Percentiles rank a stretch among this genome's conserved stretches.
These are phyloP conservation scores for Limanda limanda DNA, from an alignment of 2,113 vertebrate species.

Conservation along the genomic window DNA sequence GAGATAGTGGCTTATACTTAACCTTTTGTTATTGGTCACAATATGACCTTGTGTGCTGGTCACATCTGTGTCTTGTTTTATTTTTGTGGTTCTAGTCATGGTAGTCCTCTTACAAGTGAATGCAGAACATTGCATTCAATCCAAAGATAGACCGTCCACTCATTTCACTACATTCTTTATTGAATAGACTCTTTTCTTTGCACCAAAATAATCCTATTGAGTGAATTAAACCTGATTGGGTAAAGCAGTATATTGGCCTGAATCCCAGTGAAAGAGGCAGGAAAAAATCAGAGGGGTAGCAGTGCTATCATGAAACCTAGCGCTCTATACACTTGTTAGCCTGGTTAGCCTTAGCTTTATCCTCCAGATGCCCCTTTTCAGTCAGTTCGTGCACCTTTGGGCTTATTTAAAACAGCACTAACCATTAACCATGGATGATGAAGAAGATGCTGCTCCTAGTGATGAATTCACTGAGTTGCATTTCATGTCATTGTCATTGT, in stretches of 20 bases:
- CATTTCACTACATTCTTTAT: conserved; percentile 15
- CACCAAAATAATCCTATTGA: conserved; percentile 22
- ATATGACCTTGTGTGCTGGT: conserved; percentile 21
- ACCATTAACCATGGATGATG: not conserved
- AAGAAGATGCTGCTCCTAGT: not conserved
- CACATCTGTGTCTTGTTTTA: conserved; percentile 17
- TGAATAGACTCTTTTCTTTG: not conserved
- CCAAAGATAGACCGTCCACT: not conserved
- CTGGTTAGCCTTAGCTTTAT: no score
- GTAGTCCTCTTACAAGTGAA: not conserved
- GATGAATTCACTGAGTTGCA: not conserved
- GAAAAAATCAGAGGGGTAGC: no score
- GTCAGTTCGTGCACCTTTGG: not conserved
- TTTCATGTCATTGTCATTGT: not conserved
- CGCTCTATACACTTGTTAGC: no score
- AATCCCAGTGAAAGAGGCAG: not conserved
- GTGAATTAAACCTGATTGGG: not conserved
- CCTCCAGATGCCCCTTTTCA: not conserved
- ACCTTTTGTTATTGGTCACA: conserved; percentile 43
- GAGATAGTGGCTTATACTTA: conserved; percentile 15
- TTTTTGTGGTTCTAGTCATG: conserved; percentile 2
- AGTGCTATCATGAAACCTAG: no score
- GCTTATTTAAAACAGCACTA: not conserved
- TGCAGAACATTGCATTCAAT: conserved; percentile 29
- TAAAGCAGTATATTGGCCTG: no score